Percentiles rank a stretch among this genome's conserved stretches.
Evolutionary conservation across 2,888 invertebrate genomes (phyloP).

Genomic region (Lithodes maja): DNA sequence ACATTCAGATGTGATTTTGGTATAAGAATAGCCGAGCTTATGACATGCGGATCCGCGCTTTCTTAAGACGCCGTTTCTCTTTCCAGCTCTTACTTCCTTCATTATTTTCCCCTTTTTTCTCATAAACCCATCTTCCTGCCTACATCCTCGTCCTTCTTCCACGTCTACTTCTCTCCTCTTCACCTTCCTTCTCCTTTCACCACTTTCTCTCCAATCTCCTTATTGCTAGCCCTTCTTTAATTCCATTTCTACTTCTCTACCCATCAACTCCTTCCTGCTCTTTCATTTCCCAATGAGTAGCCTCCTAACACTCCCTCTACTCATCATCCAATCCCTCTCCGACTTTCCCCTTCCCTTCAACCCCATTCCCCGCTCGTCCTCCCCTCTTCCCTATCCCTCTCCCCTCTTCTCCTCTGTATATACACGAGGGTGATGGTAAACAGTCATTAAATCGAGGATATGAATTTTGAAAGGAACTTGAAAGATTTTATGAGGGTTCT

Average conservation of each 20-base stretch:
- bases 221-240: neutral
- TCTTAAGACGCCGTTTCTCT: neutral
- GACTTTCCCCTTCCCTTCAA: neutral
- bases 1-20: too few relatives aligned
- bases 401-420: conserved; percentile 56
- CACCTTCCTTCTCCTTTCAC: neutral
- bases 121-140: too few relatives aligned
- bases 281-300: neutral
- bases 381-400: conserved; percentile 16
- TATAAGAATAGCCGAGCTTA: too few relatives aligned
- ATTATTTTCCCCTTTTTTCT: neutral
- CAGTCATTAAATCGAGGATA: conserved; percentile 70
- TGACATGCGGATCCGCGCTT: too few relatives aligned
- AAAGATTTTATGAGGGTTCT: conserved; percentile 67
- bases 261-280: neutral
- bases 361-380: conserved; percentile 18
- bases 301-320: neutral
- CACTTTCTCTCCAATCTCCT: neutral
- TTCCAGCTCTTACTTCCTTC: neutral
- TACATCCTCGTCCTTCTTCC: neutral
- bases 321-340: neutral
- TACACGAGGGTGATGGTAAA: conserved; percentile 69
- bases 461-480: conserved; percentile 69
- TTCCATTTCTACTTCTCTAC: neutral
- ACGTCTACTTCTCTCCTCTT: neutral